Conservation (phyloP, 2,113 vertebrate species). For the Vombatus ursinus region DNA sequence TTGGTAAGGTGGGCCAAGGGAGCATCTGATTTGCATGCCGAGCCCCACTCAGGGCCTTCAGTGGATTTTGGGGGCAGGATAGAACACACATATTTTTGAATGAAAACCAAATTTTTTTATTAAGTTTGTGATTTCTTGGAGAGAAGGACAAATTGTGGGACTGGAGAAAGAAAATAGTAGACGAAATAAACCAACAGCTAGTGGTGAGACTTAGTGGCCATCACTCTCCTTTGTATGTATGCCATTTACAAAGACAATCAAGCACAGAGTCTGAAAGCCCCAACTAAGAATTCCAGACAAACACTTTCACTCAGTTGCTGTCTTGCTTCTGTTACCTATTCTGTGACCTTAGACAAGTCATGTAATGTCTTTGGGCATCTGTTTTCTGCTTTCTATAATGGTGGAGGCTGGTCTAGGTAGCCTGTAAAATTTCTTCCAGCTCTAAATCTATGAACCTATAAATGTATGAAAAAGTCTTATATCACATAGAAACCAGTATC, state of each 20-base stretch:
- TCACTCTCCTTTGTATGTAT: background rate
- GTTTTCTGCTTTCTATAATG: too few species aligned
- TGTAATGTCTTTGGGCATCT: too few species aligned
- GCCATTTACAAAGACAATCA: background rate
- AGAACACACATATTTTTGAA: background rate
- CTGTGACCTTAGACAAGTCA: background rate
- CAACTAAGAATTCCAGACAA: background rate
- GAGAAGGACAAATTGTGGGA: background rate
- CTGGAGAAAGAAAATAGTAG: background rate
- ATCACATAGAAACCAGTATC: background rate
- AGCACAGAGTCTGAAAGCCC: background rate
- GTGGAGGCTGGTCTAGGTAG: background rate
- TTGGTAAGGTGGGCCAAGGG: background rate
- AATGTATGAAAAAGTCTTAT: background rate
- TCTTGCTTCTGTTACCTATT: background rate
- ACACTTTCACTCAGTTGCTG: background rate
- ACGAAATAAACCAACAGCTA: background rate
- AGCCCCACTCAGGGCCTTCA: background rate
- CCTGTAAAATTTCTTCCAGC: background rate
- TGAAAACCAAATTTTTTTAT: background rate
- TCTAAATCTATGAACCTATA: background rate
- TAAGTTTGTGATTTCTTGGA: background rate
- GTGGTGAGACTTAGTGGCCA: background rate
- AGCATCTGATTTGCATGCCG: background rate
- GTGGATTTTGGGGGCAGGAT: background rate